Evolutionary conservation across 1,140 invertebrate species (phyloP).

Genomic region (Drosophila punjabiensis): DNA sequence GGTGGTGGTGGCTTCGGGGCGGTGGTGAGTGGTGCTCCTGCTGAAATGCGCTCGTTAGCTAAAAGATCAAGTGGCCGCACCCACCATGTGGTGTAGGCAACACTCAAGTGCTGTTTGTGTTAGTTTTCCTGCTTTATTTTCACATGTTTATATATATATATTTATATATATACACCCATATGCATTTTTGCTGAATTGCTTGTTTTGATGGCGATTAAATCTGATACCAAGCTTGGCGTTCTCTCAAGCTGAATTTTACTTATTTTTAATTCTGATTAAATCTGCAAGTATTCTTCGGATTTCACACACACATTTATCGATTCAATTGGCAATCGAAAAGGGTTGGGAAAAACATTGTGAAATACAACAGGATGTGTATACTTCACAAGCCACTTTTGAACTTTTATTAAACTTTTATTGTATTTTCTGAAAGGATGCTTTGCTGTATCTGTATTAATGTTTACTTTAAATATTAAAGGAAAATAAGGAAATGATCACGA

Average conservation of each 20-base stretch:
- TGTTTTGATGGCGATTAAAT: constrained; percentile 68
- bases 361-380: background rate
- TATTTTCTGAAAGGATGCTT: background rate
- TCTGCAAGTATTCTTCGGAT: background rate
- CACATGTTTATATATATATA: constrained; percentile 8
- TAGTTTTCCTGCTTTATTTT: constrained; percentile 69
- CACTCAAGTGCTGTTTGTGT: constrained; percentile 81
- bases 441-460: background rate
- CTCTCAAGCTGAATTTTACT: constrained; percentile 15
- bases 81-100: constrained; percentile 55
- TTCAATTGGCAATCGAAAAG: constrained; percentile 6
- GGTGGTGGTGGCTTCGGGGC: constrained; percentile 28
- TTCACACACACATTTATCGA: constrained; percentile 3
- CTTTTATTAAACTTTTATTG: background rate
- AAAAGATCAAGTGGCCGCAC: constrained; percentile 80
- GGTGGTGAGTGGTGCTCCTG: constrained; percentile 49
- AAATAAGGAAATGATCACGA: background rate
- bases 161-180: background rate
- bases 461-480: background rate
- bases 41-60: constrained; percentile 82
- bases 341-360: background rate
- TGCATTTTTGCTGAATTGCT: constrained; percentile 69
- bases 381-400: background rate
- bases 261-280: constrained; percentile 16
- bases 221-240: constrained; percentile 5